A percentile compares a stretch with the other conserved stretches of the same genome.
Evolutionary conservation across 2,113 vertebrate genomes (phyloP).

Genomic region (Stictonetta naevosa): DNA sequence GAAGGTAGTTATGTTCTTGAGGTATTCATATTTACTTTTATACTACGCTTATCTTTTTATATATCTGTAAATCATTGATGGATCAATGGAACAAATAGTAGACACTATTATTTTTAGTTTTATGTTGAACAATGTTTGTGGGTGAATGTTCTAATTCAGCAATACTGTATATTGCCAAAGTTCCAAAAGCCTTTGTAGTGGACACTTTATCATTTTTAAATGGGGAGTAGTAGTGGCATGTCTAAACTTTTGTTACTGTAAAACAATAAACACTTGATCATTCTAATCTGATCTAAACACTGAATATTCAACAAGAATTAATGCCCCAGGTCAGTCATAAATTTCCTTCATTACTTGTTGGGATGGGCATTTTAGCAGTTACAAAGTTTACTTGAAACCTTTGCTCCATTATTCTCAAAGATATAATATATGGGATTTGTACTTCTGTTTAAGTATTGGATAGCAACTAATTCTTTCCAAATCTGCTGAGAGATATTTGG

Average conservation of each 20-base stretch:
- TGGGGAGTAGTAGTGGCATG: background rate
- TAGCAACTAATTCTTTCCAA: background rate
- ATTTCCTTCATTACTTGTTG: background rate
- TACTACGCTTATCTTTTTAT: background rate
- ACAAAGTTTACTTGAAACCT: background rate
- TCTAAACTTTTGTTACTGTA: background rate
- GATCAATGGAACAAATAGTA: background rate
- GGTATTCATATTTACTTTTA: background rate
- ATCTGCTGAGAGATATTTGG: background rate
- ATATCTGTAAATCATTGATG: background rate
- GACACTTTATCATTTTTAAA: slow-evolving; percentile 7
- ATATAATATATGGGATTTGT: background rate
- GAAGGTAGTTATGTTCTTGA: background rate
- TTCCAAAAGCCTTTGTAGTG: background rate
- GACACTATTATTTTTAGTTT: background rate
- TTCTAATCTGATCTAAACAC: background rate
- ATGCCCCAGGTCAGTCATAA: background rate
- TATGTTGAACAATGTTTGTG: background rate
- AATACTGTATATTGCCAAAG: background rate
- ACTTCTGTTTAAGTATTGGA: background rate
- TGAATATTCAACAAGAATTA: background rate
- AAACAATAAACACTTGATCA: background rate
- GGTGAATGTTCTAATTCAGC: background rate
- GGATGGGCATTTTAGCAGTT: background rate
- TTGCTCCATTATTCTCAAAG: background rate